phyloP scores from a whole-genome alignment of 2,113 vertebrate species.

The Colistium nudipinnis region DNA sequence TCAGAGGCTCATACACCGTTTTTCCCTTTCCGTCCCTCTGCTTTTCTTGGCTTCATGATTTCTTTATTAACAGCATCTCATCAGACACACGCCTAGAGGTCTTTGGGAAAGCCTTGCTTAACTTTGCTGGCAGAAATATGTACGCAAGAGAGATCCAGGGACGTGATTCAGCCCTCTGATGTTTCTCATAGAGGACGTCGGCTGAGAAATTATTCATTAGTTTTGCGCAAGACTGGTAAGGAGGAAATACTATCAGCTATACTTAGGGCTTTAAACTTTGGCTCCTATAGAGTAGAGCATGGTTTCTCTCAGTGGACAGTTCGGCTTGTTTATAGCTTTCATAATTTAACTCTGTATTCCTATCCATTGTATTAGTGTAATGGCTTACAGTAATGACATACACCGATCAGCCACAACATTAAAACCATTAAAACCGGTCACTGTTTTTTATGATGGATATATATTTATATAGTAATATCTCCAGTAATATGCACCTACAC shows the following conservation, averaged over 20 bases:
- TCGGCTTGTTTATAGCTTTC: conserved; percentile 38
- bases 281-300: conserved; percentile 45
- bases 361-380: conserved; percentile 4
- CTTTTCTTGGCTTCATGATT: conserved; percentile 43
- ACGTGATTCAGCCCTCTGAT: conserved; percentile 69
- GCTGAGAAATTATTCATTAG: conserved; percentile 83
- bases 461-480: background rate
- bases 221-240: conserved; percentile 75
- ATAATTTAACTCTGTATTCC: conserved; percentile 35
- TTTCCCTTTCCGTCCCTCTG: conserved; percentile 37
- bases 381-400: conserved; percentile 10
- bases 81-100: conserved; percentile 70
- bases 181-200: conserved; percentile 78
- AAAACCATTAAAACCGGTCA: conserved; percentile 10
- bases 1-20: conserved; percentile 30
- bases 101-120: conserved; percentile 70
- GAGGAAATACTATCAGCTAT: conserved; percentile 73
- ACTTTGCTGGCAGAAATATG: conserved; percentile 70
- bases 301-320: conserved; percentile 34
- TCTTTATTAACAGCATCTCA: conserved; percentile 74
- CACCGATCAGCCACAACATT: background rate
- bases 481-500: background rate
- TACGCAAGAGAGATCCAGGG: conserved; percentile 66
- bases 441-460: background rate
- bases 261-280: conserved; percentile 60